A percentile compares a stretch with the other conserved stretches of the same genome.
Conservation (phyloP, 2,797 vertebrate species). For the Oreochromis grahami region DNA sequence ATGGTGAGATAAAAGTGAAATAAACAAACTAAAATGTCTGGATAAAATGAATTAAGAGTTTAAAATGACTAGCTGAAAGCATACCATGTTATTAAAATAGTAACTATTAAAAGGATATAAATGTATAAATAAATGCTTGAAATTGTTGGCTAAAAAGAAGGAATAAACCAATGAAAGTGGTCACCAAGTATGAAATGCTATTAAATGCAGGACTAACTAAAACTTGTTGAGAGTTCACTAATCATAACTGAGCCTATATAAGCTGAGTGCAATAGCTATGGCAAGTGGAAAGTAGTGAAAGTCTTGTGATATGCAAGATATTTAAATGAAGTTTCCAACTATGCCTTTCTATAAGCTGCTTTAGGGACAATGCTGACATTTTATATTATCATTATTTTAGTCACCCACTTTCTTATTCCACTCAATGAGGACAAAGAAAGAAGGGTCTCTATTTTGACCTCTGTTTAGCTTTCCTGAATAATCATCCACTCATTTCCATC, state of each 20-base stretch:
- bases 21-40: neutral
- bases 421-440: neutral
- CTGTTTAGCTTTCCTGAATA: slow-evolving; percentile 7
- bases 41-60: neutral
- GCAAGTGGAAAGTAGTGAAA: neutral
- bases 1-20: neutral
- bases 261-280: neutral
- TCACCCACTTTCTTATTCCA: neutral
- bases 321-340: neutral
- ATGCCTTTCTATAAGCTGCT: neutral
- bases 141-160: neutral
- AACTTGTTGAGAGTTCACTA: neutral
- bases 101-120: neutral
- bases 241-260: neutral
- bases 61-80: neutral
- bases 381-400: neutral
- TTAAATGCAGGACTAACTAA: neutral
- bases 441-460: slow-evolving; percentile 12
- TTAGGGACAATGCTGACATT: neutral
- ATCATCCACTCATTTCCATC: slow-evolving; percentile 31
- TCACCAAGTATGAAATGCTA: neutral
- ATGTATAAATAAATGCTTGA: neutral
- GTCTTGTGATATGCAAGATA: neutral
- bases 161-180: neutral
- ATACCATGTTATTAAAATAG: neutral